phyloP scores from a whole-genome alignment of 2,113 vertebrate species.

The Gymnarchus niloticus region DNA sequence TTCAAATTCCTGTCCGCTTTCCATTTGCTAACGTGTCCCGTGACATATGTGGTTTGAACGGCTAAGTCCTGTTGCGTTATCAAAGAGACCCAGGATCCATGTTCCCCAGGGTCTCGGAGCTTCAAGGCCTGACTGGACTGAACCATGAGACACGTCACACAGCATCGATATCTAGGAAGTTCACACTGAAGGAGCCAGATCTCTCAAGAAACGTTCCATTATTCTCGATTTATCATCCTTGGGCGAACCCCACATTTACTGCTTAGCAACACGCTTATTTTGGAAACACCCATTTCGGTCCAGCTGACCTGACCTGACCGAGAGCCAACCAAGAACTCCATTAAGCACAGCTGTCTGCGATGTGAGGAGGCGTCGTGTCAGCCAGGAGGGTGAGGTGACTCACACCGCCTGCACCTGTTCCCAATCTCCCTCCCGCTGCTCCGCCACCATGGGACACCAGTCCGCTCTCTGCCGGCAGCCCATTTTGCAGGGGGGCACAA shows the following conservation, averaged over 20 bases:
- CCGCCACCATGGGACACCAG: background rate
- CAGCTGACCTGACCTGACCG: background rate
- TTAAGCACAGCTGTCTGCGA: background rate
- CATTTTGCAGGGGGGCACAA: background rate
- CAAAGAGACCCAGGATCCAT: background rate
- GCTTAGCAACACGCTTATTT: background rate
- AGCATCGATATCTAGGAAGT: background rate
- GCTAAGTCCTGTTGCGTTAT: background rate
- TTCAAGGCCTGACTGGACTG: background rate
- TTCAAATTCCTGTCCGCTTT: background rate
- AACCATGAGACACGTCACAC: background rate
- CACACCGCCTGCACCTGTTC: background rate
- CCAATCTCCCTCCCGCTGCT: background rate
- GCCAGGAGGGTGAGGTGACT: conserved; percentile 17
- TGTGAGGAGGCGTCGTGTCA: background rate
- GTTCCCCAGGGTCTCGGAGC: background rate
- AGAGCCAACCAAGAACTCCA: background rate
- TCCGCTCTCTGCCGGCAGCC: background rate
- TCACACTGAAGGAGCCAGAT: background rate
- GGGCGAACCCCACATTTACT: background rate
- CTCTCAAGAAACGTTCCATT: background rate
- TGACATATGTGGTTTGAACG: background rate
- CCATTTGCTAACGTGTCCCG: conserved; percentile 18
- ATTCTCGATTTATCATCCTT: background rate
- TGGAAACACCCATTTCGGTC: background rate